phyloP scores from a whole-genome alignment of 2,113 vertebrate species.

The Vulpes ferrilata region DNA sequence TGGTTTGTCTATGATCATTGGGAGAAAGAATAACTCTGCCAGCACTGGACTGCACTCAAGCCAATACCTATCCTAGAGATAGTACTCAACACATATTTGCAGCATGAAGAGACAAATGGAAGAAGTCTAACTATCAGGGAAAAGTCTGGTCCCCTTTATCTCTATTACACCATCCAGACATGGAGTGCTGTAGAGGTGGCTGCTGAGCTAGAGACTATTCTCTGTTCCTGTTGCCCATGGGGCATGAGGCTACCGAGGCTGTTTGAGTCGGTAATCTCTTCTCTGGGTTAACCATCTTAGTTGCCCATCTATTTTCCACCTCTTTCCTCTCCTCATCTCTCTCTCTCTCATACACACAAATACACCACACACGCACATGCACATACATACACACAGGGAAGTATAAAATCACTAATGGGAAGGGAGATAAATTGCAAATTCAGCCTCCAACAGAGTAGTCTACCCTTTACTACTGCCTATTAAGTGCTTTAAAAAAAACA shows the following conservation, averaged over 20 bases:
- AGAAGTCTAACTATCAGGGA: background rate
- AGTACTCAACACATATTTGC: background rate
- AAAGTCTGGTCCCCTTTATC: background rate
- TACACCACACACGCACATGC: background rate
- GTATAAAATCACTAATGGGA: background rate
- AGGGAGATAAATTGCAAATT: background rate
- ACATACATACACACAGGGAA: background rate
- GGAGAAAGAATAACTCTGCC: background rate
- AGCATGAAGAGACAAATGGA: background rate
- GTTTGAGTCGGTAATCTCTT: background rate
- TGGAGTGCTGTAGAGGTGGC: background rate
- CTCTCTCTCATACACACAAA: background rate
- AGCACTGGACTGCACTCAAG: background rate
- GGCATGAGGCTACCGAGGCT: background rate
- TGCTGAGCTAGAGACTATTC: background rate
- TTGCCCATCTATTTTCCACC: background rate
- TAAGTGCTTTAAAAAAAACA: background rate
- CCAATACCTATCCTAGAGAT: background rate
- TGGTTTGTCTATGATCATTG: background rate
- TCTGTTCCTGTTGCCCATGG: background rate
- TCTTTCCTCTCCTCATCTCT: background rate
- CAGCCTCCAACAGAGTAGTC: background rate
- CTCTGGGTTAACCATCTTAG: background rate
- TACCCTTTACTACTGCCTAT: background rate
- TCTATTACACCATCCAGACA: background rate